A percentile compares a stretch with the other conserved stretches of the same genome.
phyloP scores from a whole-genome alignment of 2,113 vertebrate species.

The Ancistrus triradiatus region DNA sequence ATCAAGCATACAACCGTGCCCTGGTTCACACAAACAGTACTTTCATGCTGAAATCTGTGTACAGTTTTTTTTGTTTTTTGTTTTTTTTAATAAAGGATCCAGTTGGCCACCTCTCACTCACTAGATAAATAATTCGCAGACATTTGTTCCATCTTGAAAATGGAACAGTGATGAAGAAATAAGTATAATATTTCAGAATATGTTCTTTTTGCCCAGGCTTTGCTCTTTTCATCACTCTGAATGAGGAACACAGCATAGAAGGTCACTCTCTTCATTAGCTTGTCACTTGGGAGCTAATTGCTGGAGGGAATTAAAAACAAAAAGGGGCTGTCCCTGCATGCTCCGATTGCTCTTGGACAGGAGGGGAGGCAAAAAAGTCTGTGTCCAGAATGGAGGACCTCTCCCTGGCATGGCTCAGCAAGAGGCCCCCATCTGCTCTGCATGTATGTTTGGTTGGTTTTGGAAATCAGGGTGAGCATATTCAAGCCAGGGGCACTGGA shows the following conservation, averaged over 20 bases:
- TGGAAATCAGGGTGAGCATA: constrained; percentile 48
- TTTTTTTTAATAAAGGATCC: too few relatives aligned
- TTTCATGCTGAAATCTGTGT: too few relatives aligned
- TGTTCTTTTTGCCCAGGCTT: not conserved
- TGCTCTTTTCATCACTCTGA: constrained; percentile 13
- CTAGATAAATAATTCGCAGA: too few relatives aligned
- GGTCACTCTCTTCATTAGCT: constrained; percentile 66
- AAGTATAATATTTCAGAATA: too few relatives aligned
- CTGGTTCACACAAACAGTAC: too few relatives aligned
- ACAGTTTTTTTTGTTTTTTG: too few relatives aligned
- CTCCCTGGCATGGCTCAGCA: constrained; percentile 53
- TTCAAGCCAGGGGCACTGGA: constrained; percentile 24
- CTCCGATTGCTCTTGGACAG: constrained; percentile 65
- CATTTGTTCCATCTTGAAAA: too few relatives aligned
- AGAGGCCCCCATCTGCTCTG: constrained; percentile 46
- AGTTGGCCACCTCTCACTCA: too few relatives aligned
- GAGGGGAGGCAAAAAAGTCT: constrained; percentile 42
- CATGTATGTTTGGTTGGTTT: constrained; percentile 56
- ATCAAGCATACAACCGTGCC: too few relatives aligned
- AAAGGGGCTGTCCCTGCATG: constrained; percentile 66
- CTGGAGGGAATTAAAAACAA: constrained; percentile 64
- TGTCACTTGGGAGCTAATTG: constrained; percentile 71
- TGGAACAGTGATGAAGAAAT: too few relatives aligned
- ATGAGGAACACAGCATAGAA: constrained; percentile 6
- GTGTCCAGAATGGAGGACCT: constrained; percentile 52